Evolutionary conservation across 2,888 invertebrate species (phyloP), one percentile per base, ranked within the genome.

Genomic region (Salpingus planirostris): DNA sequence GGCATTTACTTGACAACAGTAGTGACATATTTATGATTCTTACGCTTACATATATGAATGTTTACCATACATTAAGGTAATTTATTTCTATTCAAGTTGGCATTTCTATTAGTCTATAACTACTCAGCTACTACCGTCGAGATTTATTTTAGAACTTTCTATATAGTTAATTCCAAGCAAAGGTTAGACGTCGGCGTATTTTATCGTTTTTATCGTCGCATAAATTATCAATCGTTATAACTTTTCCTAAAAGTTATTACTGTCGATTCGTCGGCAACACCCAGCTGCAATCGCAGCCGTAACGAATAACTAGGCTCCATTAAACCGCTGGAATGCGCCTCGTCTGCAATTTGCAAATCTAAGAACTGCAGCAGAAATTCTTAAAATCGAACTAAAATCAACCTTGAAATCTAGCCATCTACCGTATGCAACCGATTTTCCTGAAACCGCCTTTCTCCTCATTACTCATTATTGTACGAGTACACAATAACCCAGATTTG

Each of bases 31-130:
- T 64, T 64, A 64, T 64, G 64, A 64, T 58, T 56, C 59, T 55
- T 57, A 53, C 57, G 57, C 59, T 60, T 59, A 61, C 61, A 60
- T 58, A 60, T 62, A 64, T 62, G 62, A 62, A 63, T 64, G 64
- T 64, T 64, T 64, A 64, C 64, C 62, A 64, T 64, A 63, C 63
- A 63, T 64, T 64, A 64, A 59, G 47, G 61, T 63, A 63, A 64
- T 64, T 64, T 64, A 64, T 65, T 54, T 60, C 60, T 54, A 60
- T 62, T 61, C 58, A 54, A 54, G 47, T 54, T 64, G 64, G 62
- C 64, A 59, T 64, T 65, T 65, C 62, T 64, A 64, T 64, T 64
- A 64, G 62, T 60, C 58, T 55, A 56, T 57, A 57, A 60, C 60
- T 59, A 59, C 58, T 56, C 50, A 55, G 57, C 59, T 55, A 57